Percentiles rank a stretch among this genome's conserved stretches.
Evolutionary conservation across 2,888 invertebrate genomes (phyloP).

Genomic region (Xestia ashworthii): DNA sequence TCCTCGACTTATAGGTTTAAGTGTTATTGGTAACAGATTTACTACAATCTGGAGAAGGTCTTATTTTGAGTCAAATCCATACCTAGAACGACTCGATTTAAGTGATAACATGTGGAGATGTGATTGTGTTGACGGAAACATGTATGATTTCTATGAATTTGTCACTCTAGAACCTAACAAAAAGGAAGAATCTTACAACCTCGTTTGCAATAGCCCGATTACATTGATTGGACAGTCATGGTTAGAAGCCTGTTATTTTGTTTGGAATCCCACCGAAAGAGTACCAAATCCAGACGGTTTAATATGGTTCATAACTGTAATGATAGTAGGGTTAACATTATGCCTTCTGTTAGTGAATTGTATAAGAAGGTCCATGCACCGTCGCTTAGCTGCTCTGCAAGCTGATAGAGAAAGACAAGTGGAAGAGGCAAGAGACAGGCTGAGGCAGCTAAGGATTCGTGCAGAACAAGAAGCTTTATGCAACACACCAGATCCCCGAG

Average conservation of each 20-base stretch:
- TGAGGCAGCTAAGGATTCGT: slow-evolving; percentile 89
- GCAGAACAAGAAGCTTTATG: slow-evolving; percentile 89
- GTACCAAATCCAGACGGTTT: slow-evolving; percentile 85
- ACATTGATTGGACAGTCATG: slow-evolving; percentile 92
- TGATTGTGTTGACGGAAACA: slow-evolving; percentile 91
- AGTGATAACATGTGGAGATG: slow-evolving; percentile 95
- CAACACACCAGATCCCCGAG: slow-evolving; percentile 93
- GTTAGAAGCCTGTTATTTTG: slow-evolving; percentile 92
- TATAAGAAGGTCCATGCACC: slow-evolving; percentile 89
- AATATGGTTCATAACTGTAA: slow-evolving; percentile 91
- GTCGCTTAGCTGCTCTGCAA: slow-evolving; percentile 87
- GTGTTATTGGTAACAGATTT: slow-evolving; percentile 93
- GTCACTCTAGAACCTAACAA: slow-evolving; percentile 90
- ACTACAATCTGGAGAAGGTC: slow-evolving; percentile 91
- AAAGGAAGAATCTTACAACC: slow-evolving; percentile 85
- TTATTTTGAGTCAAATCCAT: slow-evolving; percentile 91
- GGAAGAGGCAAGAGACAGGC: slow-evolving; percentile 90
- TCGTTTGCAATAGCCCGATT: slow-evolving; percentile 93
- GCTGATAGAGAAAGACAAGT: slow-evolving; percentile 90
- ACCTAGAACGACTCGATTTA: slow-evolving; percentile 91
- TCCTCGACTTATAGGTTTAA: slow-evolving; percentile 91
- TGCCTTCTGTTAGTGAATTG: slow-evolving; percentile 89
- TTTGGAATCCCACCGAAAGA: slow-evolving; percentile 90
- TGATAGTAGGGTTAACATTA: slow-evolving; percentile 89
- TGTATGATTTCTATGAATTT: slow-evolving; percentile 92